A percentile compares a stretch with the other conserved stretches of the same genome.
These are phyloP conservation scores for Trachelus troglodyta DNA, from an alignment of 2,888 invertebrate genomes.

Conservation along the genomic window DNA sequence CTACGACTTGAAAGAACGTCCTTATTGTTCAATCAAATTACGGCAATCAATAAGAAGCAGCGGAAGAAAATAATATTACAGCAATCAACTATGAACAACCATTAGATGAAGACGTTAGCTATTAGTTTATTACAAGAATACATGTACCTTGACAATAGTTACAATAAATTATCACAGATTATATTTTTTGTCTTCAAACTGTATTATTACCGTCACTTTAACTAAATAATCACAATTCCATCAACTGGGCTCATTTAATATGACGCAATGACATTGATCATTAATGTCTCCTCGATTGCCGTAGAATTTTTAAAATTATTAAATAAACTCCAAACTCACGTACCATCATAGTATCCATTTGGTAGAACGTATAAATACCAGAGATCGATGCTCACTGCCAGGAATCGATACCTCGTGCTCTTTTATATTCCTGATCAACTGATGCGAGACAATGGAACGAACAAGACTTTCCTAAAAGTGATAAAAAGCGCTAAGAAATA, in stretches of 20 bases:
- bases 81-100: background rate
- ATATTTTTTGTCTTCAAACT: background rate
- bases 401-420: slow-evolving; percentile 43
- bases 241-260: background rate
- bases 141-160: background rate
- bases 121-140: background rate
- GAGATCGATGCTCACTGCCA: slow-evolving; percentile 56
- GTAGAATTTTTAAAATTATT: background rate
- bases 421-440: slow-evolving; percentile 62
- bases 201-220: background rate
- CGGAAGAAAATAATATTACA: background rate
- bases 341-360: slow-evolving; percentile 57
- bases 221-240: background rate
- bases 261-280: background rate
- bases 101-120: background rate
- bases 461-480: slow-evolving; percentile 59
- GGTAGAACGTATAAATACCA: slow-evolving; percentile 45
- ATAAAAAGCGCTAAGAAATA: slow-evolving; percentile 59
- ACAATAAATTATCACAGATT: background rate
- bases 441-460: slow-evolving; percentile 60
- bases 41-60: background rate
- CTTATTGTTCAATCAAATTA: background rate
- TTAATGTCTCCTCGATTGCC: background rate
- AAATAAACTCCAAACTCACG: slow-evolving; percentile 31
- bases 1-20: background rate